Base-by-base conservation (phyloP, 2,888 invertebrate species). In the Podotricha telesiphe region DNA sequence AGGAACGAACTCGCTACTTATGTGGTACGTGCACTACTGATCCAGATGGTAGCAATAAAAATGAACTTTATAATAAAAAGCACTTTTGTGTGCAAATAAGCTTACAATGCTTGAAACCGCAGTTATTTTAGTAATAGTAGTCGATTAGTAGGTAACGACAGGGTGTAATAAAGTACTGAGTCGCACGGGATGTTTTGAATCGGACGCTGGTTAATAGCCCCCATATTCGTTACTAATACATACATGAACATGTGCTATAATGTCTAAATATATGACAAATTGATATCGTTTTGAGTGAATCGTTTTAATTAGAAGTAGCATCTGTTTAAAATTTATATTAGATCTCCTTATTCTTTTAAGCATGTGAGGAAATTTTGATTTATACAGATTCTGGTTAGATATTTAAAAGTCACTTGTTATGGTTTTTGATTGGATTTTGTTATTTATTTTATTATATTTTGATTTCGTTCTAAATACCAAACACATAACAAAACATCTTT, bases 151-250 rank as follows among this genome's bases (percentile, higher is more conserved):
- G 85, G 86, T 86, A 89, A 85, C 88, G 84, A 86, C 86, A 87
- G 87, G 85, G 80, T 76, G 88, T 79, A 83, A 86, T 92, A 91
- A 91, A 89, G 86, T 84, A 82, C 81, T 77, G 79, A 83, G 81
- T 83, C 75, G 86, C 82, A 88, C 91, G 91, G 92, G 92, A 92
- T 91, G 92, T 92, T 92, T 87, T 89, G 91, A 89, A 91, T 89
- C 87, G 90, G 87, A 85, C 85, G 84, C 85, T 83, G 81, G 90
- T 92, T 91, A 89, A 89, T 86, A 81, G 86, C 82, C 78, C 78
- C 85, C 84, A 86, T 89, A 90, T 89, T 90, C 90, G 85, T 89
- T 90, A 72, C 65, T 63, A 70, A 71, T 69, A 72, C 71, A 67
- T 73, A 67, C 70, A 67, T 47, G 63, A 70, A 72, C 68, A 70